Evolutionary conservation across 1,140 invertebrate genomes (phyloP).

Genomic region (Arctopsyche grandis): DNA sequence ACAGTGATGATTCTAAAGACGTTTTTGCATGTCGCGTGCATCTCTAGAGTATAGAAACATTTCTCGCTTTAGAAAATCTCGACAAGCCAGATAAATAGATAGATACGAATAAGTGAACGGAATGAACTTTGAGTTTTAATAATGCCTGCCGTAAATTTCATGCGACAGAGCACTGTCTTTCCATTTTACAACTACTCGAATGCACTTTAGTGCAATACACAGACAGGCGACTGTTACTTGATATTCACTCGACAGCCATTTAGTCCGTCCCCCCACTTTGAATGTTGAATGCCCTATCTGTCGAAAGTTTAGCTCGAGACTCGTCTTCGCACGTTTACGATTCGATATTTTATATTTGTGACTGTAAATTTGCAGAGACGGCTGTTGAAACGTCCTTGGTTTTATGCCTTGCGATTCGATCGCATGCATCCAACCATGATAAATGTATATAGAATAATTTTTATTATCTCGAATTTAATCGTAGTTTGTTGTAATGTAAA

Average conservation of each 20-base stretch:
- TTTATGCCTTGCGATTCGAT: conserved; percentile 1
- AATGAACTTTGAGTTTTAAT: not conserved
- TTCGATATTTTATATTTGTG: not conserved
- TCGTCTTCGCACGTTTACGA: not conserved
- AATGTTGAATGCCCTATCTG: too few species aligned
- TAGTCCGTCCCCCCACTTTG: too few species aligned
- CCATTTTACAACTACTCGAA: too few species aligned
- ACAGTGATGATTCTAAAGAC: not conserved
- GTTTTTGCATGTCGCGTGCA: conserved; percentile 2
- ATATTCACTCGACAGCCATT: too few species aligned
- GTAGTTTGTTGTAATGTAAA: not conserved
- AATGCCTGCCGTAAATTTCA: too few species aligned
- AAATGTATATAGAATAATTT: not conserved
- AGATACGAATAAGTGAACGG: not conserved
- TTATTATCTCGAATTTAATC: not conserved
- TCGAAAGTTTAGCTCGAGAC: not conserved
- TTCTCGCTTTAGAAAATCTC: not conserved
- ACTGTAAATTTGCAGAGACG: too few species aligned
- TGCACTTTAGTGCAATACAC: too few species aligned
- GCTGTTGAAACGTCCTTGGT: conserved; percentile 7
- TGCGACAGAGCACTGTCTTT: too few species aligned
- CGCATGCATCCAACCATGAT: not conserved
- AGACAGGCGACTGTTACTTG: too few species aligned
- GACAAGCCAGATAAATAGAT: not conserved
- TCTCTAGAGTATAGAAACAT: too few species aligned